phyloP scores from a whole-genome alignment of 2,113 vertebrate species.

The Fulmarus glacialis region DNA sequence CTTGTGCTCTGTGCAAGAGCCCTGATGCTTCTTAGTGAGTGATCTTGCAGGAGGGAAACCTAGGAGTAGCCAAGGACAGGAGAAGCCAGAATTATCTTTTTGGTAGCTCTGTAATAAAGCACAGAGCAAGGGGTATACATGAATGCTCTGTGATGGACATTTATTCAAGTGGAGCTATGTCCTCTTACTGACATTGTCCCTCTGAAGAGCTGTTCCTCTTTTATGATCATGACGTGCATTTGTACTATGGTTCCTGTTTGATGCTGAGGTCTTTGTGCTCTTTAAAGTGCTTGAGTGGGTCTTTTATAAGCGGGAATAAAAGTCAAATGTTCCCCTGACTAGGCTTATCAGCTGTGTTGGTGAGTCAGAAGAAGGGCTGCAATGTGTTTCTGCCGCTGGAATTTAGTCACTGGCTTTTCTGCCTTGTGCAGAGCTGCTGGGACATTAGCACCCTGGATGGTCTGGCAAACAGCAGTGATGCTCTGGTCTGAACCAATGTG shows the following conservation, averaged over 20 bases:
- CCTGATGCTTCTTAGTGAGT: not conserved
- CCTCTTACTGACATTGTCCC: not conserved
- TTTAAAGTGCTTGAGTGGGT: not conserved
- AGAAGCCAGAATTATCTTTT: not conserved
- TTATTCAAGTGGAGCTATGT: not conserved
- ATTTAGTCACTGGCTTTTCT: not conserved
- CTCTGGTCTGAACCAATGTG: not conserved
- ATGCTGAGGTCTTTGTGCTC: not conserved
- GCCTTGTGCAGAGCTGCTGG: not conserved
- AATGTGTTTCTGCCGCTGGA: not conserved
- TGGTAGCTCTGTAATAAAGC: not conserved
- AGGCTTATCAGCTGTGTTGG: not conserved
- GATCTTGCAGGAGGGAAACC: not conserved
- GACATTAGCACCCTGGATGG: not conserved
- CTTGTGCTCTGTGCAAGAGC: not conserved
- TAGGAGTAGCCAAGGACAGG: not conserved
- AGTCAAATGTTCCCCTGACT: not conserved
- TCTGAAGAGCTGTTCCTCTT: not conserved
- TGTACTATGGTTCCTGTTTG: not conserved
- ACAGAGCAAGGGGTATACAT: not conserved
- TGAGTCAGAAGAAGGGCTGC: not conserved
- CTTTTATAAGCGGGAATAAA: not conserved
- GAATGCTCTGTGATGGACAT: not conserved
- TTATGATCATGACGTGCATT: not conserved
- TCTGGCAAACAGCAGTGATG: not conserved